Percentiles rank a stretch among this genome's conserved stretches.
These are phyloP conservation scores for Azemiops feae DNA, from an alignment of 2,113 vertebrate species.

Conservation along the genomic window DNA sequence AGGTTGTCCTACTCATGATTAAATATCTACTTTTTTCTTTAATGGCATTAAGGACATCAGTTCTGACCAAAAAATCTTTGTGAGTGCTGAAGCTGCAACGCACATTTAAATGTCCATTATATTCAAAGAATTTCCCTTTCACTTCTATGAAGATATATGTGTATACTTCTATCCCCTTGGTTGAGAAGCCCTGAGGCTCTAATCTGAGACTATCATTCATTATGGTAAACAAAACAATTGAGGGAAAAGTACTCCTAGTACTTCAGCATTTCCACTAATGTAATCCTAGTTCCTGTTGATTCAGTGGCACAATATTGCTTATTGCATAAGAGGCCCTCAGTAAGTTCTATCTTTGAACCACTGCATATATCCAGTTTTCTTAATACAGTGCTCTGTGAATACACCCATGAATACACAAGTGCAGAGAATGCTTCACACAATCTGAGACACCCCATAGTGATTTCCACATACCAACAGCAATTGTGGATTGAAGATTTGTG, in stretches of 20 bases:
- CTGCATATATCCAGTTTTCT: not conserved
- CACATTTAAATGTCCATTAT: not conserved
- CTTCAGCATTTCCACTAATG: not conserved
- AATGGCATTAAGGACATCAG: not conserved
- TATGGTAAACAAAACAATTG: not conserved
- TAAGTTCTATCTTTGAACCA: not conserved
- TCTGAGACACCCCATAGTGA: not conserved
- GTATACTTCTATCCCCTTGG: not conserved
- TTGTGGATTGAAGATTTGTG: not conserved
- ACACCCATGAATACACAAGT: not conserved
- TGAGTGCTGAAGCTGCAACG: not conserved
- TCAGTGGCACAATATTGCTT: not conserved
- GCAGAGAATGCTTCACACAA: not conserved
- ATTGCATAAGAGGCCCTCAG: not conserved
- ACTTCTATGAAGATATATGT: not conserved
- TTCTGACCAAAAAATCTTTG: not conserved
- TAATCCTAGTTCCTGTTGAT: conserved; percentile 3
- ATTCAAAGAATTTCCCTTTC: not conserved
- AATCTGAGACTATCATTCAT: not conserved
- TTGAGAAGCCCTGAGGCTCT: not conserved
- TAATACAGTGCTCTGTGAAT: not conserved
- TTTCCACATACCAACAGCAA: not conserved
- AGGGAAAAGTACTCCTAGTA: not conserved
- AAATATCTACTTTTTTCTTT: not conserved
- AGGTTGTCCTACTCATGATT: conserved; percentile 11